phyloP scores from a whole-genome alignment of 2,797 vertebrate genomes.

The Diceros bicornis region DNA sequence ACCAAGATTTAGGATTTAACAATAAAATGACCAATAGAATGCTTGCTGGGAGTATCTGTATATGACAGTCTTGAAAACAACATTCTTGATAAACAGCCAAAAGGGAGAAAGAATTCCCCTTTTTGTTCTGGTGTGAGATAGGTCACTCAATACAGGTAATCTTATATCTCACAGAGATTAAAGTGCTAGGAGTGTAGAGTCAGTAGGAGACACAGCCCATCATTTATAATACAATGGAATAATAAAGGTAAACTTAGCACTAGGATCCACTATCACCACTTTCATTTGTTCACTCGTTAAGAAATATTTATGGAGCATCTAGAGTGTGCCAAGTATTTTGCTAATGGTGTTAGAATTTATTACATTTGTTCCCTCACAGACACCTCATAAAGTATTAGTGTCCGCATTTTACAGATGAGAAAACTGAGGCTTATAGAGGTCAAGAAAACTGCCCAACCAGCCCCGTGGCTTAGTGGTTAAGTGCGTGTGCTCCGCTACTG shows the following conservation, averaged over 20 bases:
- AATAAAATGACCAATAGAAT: not conserved
- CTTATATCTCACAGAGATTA: not conserved
- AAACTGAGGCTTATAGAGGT: not conserved
- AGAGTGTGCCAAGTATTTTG: not conserved
- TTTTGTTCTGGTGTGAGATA: not conserved
- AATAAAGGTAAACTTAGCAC: not conserved
- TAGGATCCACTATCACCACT: not conserved
- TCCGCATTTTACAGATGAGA: not conserved
- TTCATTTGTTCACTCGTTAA: not conserved
- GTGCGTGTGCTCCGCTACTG: no score
- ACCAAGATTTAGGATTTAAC: not conserved
- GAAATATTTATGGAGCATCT: not conserved
- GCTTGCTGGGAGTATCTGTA: not conserved
- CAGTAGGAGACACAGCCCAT: not conserved
- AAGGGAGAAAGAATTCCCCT: not conserved
- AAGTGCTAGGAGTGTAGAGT: not conserved
- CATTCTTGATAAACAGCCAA: not conserved
- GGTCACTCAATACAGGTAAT: not conserved
- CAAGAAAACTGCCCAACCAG: not conserved
- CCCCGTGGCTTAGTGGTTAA: no score
- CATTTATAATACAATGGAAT: not conserved
- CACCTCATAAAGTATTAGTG: not conserved
- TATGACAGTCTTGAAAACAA: constrained; percentile 17
- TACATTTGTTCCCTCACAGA: not conserved
- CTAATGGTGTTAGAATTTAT: not conserved